Percentiles rank a stretch among this genome's conserved stretches.
These are phyloP conservation scores for Chaitophorus viminalis DNA, from an alignment of 2,888 invertebrate species.

Conservation along the genomic window DNA sequence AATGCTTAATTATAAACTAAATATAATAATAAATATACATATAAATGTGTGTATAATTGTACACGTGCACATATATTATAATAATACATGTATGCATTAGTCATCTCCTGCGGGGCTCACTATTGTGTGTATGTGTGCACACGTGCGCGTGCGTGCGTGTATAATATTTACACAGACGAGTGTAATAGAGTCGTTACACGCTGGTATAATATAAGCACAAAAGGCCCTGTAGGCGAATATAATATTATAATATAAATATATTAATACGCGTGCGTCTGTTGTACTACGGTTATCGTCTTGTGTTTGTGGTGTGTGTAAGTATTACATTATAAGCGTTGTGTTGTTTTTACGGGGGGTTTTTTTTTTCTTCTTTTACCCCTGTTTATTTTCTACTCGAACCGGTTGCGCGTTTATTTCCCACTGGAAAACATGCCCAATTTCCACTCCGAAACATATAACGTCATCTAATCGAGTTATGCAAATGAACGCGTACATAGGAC, in stretches of 20 bases:
- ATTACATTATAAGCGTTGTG: not conserved
- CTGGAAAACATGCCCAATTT: slow-evolving; percentile 40
- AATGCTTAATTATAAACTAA: not conserved
- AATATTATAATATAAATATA: not conserved
- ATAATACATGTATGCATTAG: not conserved
- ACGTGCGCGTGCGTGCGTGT: not conserved
- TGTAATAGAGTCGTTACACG: not conserved
- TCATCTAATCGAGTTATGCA: slow-evolving; percentile 58
- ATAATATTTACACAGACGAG: not conserved
- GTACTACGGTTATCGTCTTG: not conserved
- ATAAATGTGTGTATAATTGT: not conserved
- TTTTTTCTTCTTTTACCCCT: not conserved
- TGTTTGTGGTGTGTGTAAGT: not conserved
- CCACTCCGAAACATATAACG: slow-evolving; percentile 10
- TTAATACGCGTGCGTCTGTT: not conserved
- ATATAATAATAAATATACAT: not conserved
- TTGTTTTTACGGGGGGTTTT: not conserved
- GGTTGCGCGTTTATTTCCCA: slow-evolving; percentile 5
- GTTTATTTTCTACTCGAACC: slow-evolving; percentile 10
- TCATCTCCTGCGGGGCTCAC: not conserved
- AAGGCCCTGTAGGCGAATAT: not conserved
- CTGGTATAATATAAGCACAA: not conserved
- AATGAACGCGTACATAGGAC: slow-evolving; percentile 47
- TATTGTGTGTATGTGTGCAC: not conserved
- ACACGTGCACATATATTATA: not conserved